phyloP scores from a whole-genome alignment of 2,113 vertebrate species.

The Felis catus region F.catus_Fca126_mat1.0 CM031416.1:12690001-12690500 shows the following conservation, averaged over 20 bases:
- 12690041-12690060: background rate
- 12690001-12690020: background rate
- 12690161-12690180: background rate
- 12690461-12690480: background rate
- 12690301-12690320: background rate
- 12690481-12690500: background rate
- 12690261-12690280: background rate
- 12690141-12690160: background rate
- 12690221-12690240: background rate
- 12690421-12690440: background rate
- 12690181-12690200: rapidly evolving
- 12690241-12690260: background rate
- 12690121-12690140: background rate
- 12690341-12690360: background rate
- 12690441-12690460: background rate
- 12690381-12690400: rapidly evolving
- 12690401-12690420: background rate
- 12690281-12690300: background rate
- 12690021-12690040: background rate
- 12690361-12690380: rapidly evolving
- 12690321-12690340: background rate
- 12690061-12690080: background rate
- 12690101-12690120: background rate
- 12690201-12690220: background rate
- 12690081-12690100: background rate